Base-by-base conservation (phyloP, 2,797 vertebrate species). In the Rhinogobio ventralis region DNA sequence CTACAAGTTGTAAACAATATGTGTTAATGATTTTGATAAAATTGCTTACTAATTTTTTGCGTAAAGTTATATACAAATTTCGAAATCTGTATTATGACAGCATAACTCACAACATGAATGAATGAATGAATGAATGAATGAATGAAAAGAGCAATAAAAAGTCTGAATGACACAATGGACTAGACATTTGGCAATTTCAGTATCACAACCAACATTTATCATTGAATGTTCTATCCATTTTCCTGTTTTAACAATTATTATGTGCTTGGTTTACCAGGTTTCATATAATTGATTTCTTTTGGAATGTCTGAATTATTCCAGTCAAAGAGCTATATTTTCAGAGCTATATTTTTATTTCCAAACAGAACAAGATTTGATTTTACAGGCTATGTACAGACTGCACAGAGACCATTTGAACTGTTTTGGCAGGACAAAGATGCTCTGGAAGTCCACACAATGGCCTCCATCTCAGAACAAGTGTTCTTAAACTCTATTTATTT, bases 391-490 rank as follows among this genome's bases (percentile, higher is more conserved):
- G 57, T 15, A 23, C 39, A 39, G 39, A 39, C 39, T 8, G 64
- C 53, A 82, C 33, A 60, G 36, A 86, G 42, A 74, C 39, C 33
- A n/a, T 53, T 73, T 75, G 49, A 72, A 68, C 30, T 51, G 66
- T 68, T 85, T 76, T 76, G 30, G 25, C 69, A 28, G 55, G 8
- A 76, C 60, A 73, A 60, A 51, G 20, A 28, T 51, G 15, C 46
- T 83, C 72, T 60, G 64, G 17, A n/a, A 49, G 49, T 73, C 28
- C 49, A 72, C 82, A 76, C 89, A 91, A 92, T 90, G 84, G 89
- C 72, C 82, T 87, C 87, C 83, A 85, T 86, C 87, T 89, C 79
- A 78, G 87, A 93, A 93, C 89, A 92, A 91, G 81, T 87, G 84
- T 88, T 73, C 85, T 87, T 85, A 86, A 85, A 91, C 87, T 55